Percentiles rank a stretch among this genome's conserved stretches.
phyloP scores from a whole-genome alignment of 2,797 vertebrate genomes.

The Paramormyrops hopkinsi region DNA sequence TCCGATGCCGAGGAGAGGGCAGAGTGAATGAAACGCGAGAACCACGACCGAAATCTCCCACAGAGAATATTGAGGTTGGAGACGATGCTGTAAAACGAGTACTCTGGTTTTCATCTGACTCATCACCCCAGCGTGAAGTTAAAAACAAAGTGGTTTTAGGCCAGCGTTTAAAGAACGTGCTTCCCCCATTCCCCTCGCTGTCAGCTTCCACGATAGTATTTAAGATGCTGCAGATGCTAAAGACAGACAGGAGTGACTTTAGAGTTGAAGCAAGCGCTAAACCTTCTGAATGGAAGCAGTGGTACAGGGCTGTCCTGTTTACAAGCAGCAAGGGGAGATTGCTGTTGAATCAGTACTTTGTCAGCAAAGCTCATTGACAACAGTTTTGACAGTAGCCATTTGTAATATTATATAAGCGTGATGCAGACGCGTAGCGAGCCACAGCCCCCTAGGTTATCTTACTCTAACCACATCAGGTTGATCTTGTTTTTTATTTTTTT shows the following conservation, averaged over 20 bases:
- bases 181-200: not conserved
- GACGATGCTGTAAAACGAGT: constrained; percentile 50
- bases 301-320: not conserved
- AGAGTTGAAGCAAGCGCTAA: not conserved
- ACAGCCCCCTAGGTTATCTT: not conserved
- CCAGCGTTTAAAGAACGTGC: not conserved
- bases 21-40: constrained; percentile 7
- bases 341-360: not conserved
- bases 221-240: not conserved
- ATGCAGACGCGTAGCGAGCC: not conserved
- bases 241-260: not conserved
- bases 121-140: not conserved
- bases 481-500: not conserved
- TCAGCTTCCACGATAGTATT: not conserved
- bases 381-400: not conserved
- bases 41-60: constrained; percentile 44
- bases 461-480: not conserved
- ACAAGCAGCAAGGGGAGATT: not conserved
- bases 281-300: not conserved
- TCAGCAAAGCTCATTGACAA: not conserved
- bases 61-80: constrained; percentile 46
- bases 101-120: constrained; percentile 32
- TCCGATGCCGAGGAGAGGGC: not conserved
- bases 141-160: constrained; percentile 5
- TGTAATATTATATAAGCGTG: not conserved